phyloP scores from a whole-genome alignment of 2,113 vertebrate species.

The Dipodomys merriami region DNA sequence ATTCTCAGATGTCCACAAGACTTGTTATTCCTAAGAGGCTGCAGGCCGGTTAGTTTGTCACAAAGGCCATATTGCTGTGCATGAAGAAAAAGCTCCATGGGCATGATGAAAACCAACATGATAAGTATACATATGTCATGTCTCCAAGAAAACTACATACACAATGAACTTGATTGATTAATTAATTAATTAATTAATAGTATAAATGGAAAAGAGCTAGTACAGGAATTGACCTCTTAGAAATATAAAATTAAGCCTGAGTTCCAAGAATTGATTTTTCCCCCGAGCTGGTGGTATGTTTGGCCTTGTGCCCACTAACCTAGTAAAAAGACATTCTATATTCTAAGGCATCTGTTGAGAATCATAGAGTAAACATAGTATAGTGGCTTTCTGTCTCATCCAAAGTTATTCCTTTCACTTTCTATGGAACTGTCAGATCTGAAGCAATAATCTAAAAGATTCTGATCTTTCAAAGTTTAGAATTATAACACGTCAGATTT shows the following conservation, averaged over 20 bases:
- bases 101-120: background rate
- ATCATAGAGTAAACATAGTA: too few species aligned
- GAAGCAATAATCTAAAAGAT: too few species aligned
- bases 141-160: background rate
- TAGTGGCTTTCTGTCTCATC: too few species aligned
- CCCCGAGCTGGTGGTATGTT: background rate
- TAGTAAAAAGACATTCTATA: too few species aligned
- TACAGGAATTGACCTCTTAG: background rate
- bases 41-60: background rate
- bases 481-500: background rate
- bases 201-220: background rate
- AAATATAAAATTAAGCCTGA: conserved; percentile 10
- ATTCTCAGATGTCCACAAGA: background rate
- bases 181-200: background rate
- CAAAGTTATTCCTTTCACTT: too few species aligned
- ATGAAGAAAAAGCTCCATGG: background rate
- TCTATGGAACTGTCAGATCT: too few species aligned
- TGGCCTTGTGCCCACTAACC: background rate
- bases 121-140: background rate
- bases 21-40: background rate
- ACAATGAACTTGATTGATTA: background rate
- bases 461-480: too few species aligned
- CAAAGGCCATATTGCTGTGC: background rate
- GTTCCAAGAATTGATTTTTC: background rate
- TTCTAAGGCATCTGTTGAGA: too few species aligned